Base-by-base conservation (phyloP, 2,113 vertebrate genomes). In the Globicephala melas region DNA sequence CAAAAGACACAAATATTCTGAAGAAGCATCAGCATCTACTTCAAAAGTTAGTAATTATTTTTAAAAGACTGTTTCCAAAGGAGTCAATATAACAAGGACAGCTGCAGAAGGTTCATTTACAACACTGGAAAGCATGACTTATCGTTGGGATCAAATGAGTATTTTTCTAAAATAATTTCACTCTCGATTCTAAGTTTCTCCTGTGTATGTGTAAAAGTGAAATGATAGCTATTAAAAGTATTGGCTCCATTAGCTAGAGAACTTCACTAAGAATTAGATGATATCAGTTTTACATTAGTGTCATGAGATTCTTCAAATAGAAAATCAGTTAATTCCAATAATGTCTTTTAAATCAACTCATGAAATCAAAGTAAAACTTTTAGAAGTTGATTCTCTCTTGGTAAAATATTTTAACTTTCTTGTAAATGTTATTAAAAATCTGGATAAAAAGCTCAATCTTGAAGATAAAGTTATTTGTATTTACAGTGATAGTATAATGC, bases 311-410 rank as follows among this genome's bases (percentile, higher is more conserved):
- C 81, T 70, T 89, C 89, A 93, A 95, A 91, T 13, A 81, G 87
- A 79, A 95, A 86, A 65, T 82, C 77, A 55, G 62, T 76, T 62
- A 70, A 81, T 92, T 81, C 53, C 33, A 94, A 71, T 67, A 89
- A 55, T 53, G 28, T 26, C 28, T 96, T 90, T 80, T 71, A 91
- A 95, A 89, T 91, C 47, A 68, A 55, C 85, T 89, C 55, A 92
- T 47, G 41, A 89, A 88, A 85, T 47, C 67, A 89, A 87, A 95
- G 67, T 70, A 67, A 97, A 95, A 82, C 55, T 94, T 91, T 70
- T 31, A 44, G 26, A 94, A 50, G 63, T 58, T 70, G 15, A 58
- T 87, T 87, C 26, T 67, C 6, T 77, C 41, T 63, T 60, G 26
- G 26, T 58, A 83, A 92, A 94, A 92, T 41, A 80, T 63, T 94